Base-by-base conservation (phyloP, 30 jellyfish, hydroid and myxozoan species). In the Haliclystus octoradiatus region DNA sequence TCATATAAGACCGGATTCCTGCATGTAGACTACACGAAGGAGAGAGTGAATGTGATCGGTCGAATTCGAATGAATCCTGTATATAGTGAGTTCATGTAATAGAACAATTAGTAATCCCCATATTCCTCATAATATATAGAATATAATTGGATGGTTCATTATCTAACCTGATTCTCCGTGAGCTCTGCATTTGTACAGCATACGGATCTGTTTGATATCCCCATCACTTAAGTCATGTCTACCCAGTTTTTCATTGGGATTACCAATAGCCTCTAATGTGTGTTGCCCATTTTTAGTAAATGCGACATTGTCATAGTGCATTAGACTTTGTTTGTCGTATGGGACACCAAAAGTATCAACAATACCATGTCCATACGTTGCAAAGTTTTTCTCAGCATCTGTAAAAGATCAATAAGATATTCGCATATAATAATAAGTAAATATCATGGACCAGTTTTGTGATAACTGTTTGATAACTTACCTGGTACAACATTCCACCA, bases 401-500 rank as follows among this genome's bases (percentile, higher is more conserved):
- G 50, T 0, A 50, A 69, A 14, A 30, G 49, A n/a, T 26, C n/a
- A n/a, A n/a, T n/a, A n/a, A n/a, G n/a, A n/a, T n/a, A n/a, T n/a
- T n/a, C n/a, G n/a, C n/a, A n/a, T n/a, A n/a, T n/a, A n/a, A n/a
- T n/a, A n/a, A n/a, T n/a, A n/a, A n/a, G n/a, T n/a, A n/a, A n/a
- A n/a, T n/a, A n/a, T n/a, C n/a, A n/a, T n/a, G n/a, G n/a, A n/a
- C n/a, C n/a, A n/a, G 14, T 65, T 19, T 2, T 9, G 24, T 23
- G 0, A 65, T 1, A 9, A 0, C 14, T 22, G 26, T 23, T 2
- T 1, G 2, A 32, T 5, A 2, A 24, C 96, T 62, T 50, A 88
- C 97, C 97, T 51, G 70, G 65, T 40, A 76, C 88, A 34, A 88
- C 81, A 46, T 88, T 88, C 97, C 97, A 88, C 97, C 96, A 87